A percentile compares a stretch with the other conserved stretches of the same genome.
Conservation (phyloP, 2,888 invertebrate genomes). For the Agonopterix heracliana region DNA sequence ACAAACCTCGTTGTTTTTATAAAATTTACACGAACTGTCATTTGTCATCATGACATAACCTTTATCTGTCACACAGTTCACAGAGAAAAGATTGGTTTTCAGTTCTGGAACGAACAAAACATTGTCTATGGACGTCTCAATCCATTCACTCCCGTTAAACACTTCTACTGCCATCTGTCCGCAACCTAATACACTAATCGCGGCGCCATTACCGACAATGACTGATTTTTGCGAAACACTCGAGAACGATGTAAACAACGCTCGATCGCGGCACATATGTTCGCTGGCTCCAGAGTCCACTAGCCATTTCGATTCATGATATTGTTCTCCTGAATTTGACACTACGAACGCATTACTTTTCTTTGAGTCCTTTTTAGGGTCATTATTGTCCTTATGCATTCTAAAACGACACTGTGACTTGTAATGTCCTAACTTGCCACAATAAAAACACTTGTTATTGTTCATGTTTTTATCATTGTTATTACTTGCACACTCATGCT, state of each 20-base stretch:
- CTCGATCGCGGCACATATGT: slow-evolving; percentile 19
- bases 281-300: slow-evolving; percentile 20
- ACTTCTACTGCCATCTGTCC: slow-evolving; percentile 20
- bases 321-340: not conserved
- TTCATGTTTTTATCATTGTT: slow-evolving; percentile 2
- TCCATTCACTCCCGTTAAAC: slow-evolving; percentile 17
- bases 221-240: slow-evolving; percentile 7
- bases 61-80: slow-evolving; percentile 13
- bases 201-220: slow-evolving; percentile 14
- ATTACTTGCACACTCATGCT: slow-evolving; percentile 9
- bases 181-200: slow-evolving; percentile 14
- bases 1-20: slow-evolving; percentile 12
- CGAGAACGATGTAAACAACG: slow-evolving; percentile 15
- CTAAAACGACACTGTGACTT: slow-evolving; percentile 11
- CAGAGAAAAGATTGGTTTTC: slow-evolving; percentile 19
- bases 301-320: slow-evolving; percentile 16
- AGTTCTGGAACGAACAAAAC: slow-evolving; percentile 20
- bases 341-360: slow-evolving; percentile 17
- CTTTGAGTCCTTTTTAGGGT: not conserved
- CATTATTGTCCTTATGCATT: slow-evolving; percentile 4
- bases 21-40: slow-evolving; percentile 14
- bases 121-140: slow-evolving; percentile 19
- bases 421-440: slow-evolving; percentile 10
- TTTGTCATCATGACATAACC: slow-evolving; percentile 21
- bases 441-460: slow-evolving; percentile 11